A percentile compares a stretch with the other conserved stretches of the same genome.
Conservation (phyloP, 1,140 invertebrate species). For the Chrysoperla carnea region DNA sequence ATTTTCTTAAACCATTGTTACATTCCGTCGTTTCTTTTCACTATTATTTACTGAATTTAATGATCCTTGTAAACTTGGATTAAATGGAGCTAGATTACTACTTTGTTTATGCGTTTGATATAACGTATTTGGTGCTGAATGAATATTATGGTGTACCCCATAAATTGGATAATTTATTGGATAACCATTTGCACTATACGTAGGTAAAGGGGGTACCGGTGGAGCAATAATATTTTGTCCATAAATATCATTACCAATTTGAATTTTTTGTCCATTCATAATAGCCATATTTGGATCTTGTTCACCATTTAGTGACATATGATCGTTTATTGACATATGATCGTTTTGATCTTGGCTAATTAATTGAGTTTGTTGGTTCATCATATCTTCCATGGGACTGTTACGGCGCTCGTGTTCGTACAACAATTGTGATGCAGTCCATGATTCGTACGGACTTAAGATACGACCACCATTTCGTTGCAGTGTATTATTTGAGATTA, state of each 20-base stretch:
- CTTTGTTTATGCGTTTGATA: constrained; percentile 23
- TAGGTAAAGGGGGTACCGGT: constrained; percentile 21
- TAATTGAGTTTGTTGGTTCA: constrained; percentile 11
- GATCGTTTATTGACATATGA: constrained; percentile 19
- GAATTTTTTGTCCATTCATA: background rate
- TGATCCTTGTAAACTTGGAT: constrained; percentile 31
- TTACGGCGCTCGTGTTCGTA: constrained; percentile 36
- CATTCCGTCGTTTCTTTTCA: constrained; percentile 31
- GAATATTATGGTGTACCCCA: constrained; percentile 17
- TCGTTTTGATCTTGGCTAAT: constrained; percentile 15
- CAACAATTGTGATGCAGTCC: constrained; percentile 36
- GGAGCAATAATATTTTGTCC: constrained; percentile 8
- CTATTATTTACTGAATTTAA: constrained; percentile 33
- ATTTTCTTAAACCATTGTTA: constrained; percentile 32
- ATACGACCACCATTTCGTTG: constrained; percentile 23
- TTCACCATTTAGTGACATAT: constrained; percentile 12
- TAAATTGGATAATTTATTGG: constrained; percentile 22
- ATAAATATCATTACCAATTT: constrained; percentile 3
- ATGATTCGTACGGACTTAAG: constrained; percentile 32
- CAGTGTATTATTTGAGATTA: constrained; percentile 22
- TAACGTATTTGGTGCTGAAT: constrained; percentile 12
- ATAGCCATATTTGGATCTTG: background rate
- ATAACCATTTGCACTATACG: constrained; percentile 12
- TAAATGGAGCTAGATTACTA: constrained; percentile 24
- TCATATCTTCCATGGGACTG: constrained; percentile 22